phyloP scores from a whole-genome alignment of 1,140 invertebrate genomes.

The Penaeus vannamei region DNA sequence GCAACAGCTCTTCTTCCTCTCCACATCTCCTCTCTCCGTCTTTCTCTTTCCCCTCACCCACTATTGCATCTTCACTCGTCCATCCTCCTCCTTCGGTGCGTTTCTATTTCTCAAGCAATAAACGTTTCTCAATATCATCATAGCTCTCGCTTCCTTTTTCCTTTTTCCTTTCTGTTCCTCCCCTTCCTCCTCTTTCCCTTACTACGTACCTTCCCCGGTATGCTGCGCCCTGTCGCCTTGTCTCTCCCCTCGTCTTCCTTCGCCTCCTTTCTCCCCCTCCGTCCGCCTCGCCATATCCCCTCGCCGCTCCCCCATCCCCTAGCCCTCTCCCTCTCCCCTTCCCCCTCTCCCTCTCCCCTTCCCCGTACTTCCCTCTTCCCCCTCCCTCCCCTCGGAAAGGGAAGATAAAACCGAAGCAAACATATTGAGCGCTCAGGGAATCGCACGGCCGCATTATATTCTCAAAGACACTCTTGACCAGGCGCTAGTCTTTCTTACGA shows the following conservation, averaged over 20 bases:
- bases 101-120: too few species aligned
- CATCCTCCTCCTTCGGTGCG: too few species aligned
- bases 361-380: not conserved
- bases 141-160: not conserved
- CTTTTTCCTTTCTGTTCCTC: not conserved
- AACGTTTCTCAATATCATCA: too few species aligned
- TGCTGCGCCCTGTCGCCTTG: not conserved
- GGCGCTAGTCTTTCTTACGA: slow-evolving; percentile 49
- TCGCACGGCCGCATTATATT: slow-evolving; percentile 47
- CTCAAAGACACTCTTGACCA: slow-evolving; percentile 49
- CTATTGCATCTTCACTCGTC: too few species aligned
- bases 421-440: slow-evolving; percentile 52
- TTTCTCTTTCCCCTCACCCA: too few species aligned
- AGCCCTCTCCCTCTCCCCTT: not conserved
- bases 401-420: slow-evolving; percentile 48
- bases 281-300: not conserved
- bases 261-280: not conserved
- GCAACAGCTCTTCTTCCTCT: too few species aligned
- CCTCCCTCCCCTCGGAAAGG: not conserved
- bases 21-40: too few species aligned
- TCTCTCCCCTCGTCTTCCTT: too few species aligned
- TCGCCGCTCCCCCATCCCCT: not conserved
- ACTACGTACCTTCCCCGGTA: not conserved
- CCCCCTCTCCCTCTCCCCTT: not conserved
- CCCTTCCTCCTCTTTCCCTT: slow-evolving; percentile 21